Base-by-base conservation (phyloP, 2,113 vertebrate genomes). In the Patagioenas fasciata region DNA sequence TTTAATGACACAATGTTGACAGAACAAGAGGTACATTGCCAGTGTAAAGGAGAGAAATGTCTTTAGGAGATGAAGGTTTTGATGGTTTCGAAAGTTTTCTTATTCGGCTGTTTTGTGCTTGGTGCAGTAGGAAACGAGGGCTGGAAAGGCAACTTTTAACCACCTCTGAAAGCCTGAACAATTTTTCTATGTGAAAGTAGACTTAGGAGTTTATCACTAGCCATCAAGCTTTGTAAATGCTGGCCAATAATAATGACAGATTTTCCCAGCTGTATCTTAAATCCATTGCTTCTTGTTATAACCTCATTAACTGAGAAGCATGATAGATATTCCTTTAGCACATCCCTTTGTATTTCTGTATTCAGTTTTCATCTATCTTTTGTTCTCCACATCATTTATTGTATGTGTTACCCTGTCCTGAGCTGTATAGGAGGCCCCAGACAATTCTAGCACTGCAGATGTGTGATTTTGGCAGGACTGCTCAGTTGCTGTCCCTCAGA, bases 191-290 rank as follows among this genome's bases (percentile, higher is more conserved):
- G 60, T 86, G 72, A 54, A 88, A 77, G 53, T 81, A 81, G 21
- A 81, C 75, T 87, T 91, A 65, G 29, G 31, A 85, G 20, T 61
- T 92, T 89, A 89, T 29, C 38, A 79, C 50, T 57, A 79, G 9
- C 80, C 32, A 77, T 18, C 1, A 2, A 72, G 28, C 24, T 80
- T 91, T 91, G 72, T 66, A 93, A 92, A 71, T 54, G 24, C n/a
- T 89, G 28, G 51, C 60, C 56, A 80, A 29, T 74, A 91, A 83
- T 28, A 85, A 89, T 73, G 83, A 62, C 57, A 89, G 74, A 60
- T 91, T 93, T 81, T 75, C 94, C 91, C 81, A 74, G 26, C 17
- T 80, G 87, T 34, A 56, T 84, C 78, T 93, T 95, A 94, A 95
- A 95, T 93, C 47, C 23, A 4, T 87, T 85, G 16, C 44, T 84